Evolutionary conservation across 53 echinoderm and acorn worm genomes (phyloP).

Genomic region (Stichopus horrens): DNA sequence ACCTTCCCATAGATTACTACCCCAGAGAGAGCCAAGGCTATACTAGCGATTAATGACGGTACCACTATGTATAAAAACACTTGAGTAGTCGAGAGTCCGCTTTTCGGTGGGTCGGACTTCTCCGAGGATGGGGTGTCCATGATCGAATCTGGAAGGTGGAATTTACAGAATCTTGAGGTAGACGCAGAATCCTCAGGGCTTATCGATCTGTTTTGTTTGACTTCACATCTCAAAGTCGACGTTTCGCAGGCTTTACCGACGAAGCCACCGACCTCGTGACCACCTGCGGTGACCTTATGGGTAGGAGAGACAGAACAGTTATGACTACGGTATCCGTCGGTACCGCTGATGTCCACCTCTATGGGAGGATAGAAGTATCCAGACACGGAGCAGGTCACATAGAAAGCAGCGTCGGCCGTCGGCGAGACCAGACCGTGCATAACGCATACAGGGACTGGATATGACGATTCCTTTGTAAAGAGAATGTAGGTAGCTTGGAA

Average conservation of each 20-base stretch:
- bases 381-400: not conserved
- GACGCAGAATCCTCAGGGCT: not conserved
- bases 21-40: not conserved
- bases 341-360: not conserved
- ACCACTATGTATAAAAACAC: not conserved
- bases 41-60: constrained; percentile 28
- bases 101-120: too few species aligned
- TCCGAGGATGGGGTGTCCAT: not conserved
- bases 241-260: not conserved
- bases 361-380: not conserved
- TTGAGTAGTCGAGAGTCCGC: not conserved
- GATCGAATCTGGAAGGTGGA: not conserved
- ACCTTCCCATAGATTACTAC: not conserved
- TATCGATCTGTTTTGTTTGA: not conserved
- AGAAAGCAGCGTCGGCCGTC: not conserved
- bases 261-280: not conserved
- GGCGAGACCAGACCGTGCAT: not conserved
- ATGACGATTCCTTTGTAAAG: not conserved
- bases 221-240: not conserved
- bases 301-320: not conserved
- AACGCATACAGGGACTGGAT: not conserved
- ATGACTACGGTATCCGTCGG: not conserved
- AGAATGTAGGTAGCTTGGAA: not conserved
- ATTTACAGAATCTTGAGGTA: not conserved
- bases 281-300: not conserved